Base-by-base conservation (phyloP, 2,888 invertebrate species). In the Ashinkailepas kermadecensis region DNA sequence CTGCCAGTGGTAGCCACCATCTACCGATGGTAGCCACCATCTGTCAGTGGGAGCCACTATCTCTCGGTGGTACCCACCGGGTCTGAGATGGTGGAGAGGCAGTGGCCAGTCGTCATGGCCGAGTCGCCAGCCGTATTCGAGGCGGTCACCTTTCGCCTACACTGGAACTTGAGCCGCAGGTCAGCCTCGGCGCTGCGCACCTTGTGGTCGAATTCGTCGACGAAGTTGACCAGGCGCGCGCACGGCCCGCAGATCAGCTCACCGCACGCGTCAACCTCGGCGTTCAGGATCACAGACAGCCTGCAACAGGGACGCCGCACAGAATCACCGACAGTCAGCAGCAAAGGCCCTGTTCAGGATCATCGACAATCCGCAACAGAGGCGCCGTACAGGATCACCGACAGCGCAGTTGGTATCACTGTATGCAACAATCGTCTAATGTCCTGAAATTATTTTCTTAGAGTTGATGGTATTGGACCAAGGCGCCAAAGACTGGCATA, bases 151-250 rank as follows among this genome's bases (percentile, higher is more conserved):
- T 59, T 15, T 2, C 54, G 54, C 15, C 39, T 54, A 0, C 74
- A 54, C 54, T 21, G 54, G 74, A 74, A 74, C 74, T 54, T 39
- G 8, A 18, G 54, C 2, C 74, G 39, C 74, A 74, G 21, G 74
- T 74, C 74, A 8, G 15, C 74, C 74, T 74, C 74, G 54, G 74
- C 74, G 6, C 18, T 18, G 54, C 74, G 74, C 54, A 74, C 74
- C 74, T 74, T 74, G 13, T 25, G 54, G 18, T 74, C 74, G 15
- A 74, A 74, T 54, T 74, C 74, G 74, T 74, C 74, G 54, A 74
- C 74, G 54, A 54, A 74, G 74, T 54, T 74, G 39, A 74, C 74
- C 74, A 74, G 74, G 2, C 74, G 8, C 4, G 54, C 1, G 25
- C 74, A 74, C 39, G 74, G 11, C 18, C 13, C 74, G 54, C 74